phyloP scores from a whole-genome alignment of 2,797 vertebrate species.

The Pangasius larnaudii region DNA sequence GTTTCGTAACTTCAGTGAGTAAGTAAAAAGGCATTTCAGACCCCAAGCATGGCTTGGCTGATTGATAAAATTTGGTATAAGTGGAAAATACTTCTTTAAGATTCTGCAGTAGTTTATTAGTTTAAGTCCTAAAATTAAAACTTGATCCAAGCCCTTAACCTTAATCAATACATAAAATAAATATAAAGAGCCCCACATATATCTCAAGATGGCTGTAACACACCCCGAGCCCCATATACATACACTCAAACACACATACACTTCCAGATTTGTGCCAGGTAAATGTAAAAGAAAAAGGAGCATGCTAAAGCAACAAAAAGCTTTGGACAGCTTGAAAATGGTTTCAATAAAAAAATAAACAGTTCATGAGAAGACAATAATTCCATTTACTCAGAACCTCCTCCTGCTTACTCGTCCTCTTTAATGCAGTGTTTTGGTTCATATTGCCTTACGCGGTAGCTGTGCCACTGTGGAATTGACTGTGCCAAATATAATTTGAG shows the following conservation, averaged over 20 bases:
- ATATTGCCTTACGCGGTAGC: conserved; percentile 74
- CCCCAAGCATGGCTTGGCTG: not conserved
- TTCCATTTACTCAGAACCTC: not conserved
- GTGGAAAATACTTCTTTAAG: not conserved
- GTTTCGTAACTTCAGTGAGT: not conserved
- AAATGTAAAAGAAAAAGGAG: not conserved
- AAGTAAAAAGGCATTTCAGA: not conserved
- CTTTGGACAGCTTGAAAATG: not conserved
- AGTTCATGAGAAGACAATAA: conserved; percentile 1
- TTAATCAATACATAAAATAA: not conserved
- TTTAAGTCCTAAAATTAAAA: not conserved
- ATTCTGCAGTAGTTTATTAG: not conserved
- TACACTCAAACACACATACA: not conserved
- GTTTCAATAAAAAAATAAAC: not conserved
- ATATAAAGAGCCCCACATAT: not conserved
- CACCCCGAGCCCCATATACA: not conserved
- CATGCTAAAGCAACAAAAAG: not conserved
- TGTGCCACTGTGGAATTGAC: conserved; percentile 64
- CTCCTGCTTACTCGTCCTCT: not conserved
- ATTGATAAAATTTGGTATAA: not conserved
- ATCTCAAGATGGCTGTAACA: not conserved
- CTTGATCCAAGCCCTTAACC: not conserved
- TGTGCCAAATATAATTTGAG: conserved; percentile 71
- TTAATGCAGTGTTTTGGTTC: conserved; percentile 60
- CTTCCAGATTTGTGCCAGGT: not conserved